A percentile compares a stretch with the other conserved stretches of the same genome.
phyloP scores from a whole-genome alignment of 1,140 invertebrate species.

The Spodoptera frugiperda region DNA sequence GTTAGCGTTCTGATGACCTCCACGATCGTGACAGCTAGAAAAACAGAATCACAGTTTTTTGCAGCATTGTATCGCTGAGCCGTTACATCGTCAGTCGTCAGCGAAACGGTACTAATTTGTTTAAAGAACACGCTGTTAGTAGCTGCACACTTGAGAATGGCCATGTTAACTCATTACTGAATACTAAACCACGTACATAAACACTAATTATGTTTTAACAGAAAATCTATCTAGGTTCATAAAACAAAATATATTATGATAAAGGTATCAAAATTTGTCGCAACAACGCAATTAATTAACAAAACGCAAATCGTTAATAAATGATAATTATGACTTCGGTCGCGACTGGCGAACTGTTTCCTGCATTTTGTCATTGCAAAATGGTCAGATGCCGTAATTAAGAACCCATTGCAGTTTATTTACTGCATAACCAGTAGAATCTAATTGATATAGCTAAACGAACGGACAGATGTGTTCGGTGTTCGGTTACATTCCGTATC shows the following conservation, averaged over 20 bases:
- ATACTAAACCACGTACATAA: background rate
- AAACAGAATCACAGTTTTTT: conserved; percentile 23
- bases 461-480: conserved; percentile 17
- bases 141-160: conserved; percentile 6
- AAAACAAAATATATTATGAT: background rate
- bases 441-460: conserved; percentile 6
- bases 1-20: conserved; percentile 38
- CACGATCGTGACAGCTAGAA: conserved; percentile 26
- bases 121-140: conserved; percentile 12
- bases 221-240: background rate
- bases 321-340: conserved; percentile 25
- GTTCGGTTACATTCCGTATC: conserved; percentile 32
- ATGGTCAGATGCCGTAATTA: conserved; percentile 29
- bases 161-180: background rate
- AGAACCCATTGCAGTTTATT: conserved; percentile 23
- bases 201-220: background rate
- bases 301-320: background rate
- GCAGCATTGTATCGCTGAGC: background rate
- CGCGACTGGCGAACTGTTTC: background rate
- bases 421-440: conserved; percentile 15
- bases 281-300: background rate
- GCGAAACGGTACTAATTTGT: conserved; percentile 40
- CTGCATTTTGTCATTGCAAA: conserved; percentile 18
- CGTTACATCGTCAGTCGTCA: conserved; percentile 11
- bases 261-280: background rate